Conservation (phyloP, 2,888 invertebrate genomes). For the Diarsia rubi region DNA sequence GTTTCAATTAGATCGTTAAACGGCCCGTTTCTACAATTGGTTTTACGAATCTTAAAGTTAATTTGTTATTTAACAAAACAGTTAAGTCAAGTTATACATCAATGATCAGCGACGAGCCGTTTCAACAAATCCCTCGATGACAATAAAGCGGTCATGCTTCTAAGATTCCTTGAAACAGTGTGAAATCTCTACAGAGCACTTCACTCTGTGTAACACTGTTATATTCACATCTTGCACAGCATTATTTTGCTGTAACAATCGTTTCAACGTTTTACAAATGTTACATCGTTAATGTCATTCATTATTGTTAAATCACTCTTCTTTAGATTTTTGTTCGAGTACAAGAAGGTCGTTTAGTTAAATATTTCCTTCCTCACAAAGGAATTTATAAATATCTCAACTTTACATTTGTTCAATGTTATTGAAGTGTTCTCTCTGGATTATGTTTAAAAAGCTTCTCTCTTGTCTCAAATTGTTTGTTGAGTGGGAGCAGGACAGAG, state of each 20-base stretch:
- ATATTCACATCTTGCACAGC: slow-evolving; percentile 17
- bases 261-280: slow-evolving; percentile 17
- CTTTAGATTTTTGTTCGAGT: slow-evolving; percentile 6
- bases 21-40: slow-evolving; percentile 1
- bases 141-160: slow-evolving; percentile 73
- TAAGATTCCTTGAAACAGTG: slow-evolving; percentile 71
- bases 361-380: slow-evolving; percentile 62
- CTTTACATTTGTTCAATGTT: slow-evolving; percentile 68
- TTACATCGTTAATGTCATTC: slow-evolving; percentile 18
- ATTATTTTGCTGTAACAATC: slow-evolving; percentile 23
- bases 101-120: slow-evolving; percentile 75
- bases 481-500: slow-evolving; percentile 67
- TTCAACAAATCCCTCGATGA: slow-evolving; percentile 76
- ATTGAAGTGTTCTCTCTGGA: slow-evolving; percentile 61
- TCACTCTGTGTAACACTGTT: slow-evolving; percentile 37
- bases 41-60: background rate
- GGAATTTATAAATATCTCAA: slow-evolving; percentile 64
- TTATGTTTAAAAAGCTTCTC: slow-evolving; percentile 66
- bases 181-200: slow-evolving; percentile 56
- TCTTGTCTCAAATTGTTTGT: slow-evolving; percentile 54
- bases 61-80: slow-evolving; percentile 35
- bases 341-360: slow-evolving; percentile 42
- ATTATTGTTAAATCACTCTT: slow-evolving; percentile 30
- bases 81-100: slow-evolving; percentile 73
- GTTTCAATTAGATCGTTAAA: background rate